Base-by-base conservation (phyloP, 1,140 invertebrate species). In the Triops longicaudatus region DNA sequence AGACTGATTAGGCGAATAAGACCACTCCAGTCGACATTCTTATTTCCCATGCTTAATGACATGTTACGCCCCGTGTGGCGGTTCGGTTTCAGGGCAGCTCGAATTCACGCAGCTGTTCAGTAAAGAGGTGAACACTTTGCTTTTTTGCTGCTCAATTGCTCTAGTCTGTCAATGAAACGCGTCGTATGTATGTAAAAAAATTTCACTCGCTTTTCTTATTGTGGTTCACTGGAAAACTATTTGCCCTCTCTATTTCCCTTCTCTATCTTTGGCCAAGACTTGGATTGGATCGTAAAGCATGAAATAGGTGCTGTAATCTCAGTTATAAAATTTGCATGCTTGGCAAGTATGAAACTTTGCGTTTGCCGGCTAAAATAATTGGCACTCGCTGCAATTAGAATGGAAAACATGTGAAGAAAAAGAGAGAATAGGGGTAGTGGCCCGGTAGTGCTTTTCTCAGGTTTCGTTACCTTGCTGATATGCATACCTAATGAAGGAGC, bases 401-500 rank as follows among this genome's bases (percentile, higher is more conserved):
- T 63, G n/a, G 50, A 14, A 22, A 12, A 63, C 50, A 63, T 63
- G 50, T 63, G 3, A 63, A 63, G 50, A 63, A 1, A 63, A 14
- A 63, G 50, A n/a, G 50, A n/a, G 50, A n/a, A 63, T 10, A 63
- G 31, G 31, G 31, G n/a, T 63, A 63, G 50, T 63, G 50, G 50
- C 6, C 50, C 50, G 7, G 22, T 9, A 63, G 50, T 63, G 50
- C 22, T 63, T 63, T 22, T 63, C 50, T 63, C 50, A 22, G 50
- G 50, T 63, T 63, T 63, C 50, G 50, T 63, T 63, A 63, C 50
- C 50, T 63, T 63, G 50, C 50, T 63, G 50, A 63, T 63, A 63
- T 63, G 50, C 50, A 63, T 63, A 63, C 50, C 50, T 63, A 63
- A 63, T 63, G 50, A 63, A 63, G 50, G 50, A 63, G 50, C 50